Base-by-base conservation (phyloP, 2,888 invertebrate genomes). In the Eupithecia vulgata region DNA sequence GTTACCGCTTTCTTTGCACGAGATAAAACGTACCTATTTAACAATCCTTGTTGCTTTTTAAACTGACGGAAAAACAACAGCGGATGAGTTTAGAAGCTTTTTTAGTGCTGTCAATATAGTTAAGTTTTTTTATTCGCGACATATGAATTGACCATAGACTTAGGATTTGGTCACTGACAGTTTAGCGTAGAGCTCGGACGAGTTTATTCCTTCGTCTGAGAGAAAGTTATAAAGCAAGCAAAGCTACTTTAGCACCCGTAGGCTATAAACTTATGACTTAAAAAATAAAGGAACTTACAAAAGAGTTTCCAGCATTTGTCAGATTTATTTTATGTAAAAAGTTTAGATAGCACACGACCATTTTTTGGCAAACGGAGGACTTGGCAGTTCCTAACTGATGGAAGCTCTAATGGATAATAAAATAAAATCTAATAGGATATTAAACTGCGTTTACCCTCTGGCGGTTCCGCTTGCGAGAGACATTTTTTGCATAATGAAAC, bases 321-420 rank as follows among this genome's bases (percentile, higher is more conserved):
- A 52, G 21, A 52, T 52, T 52, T 52, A 52, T 52, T 52, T 52
- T 25, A 25, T 21, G 52, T 37, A 5, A 21, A 64, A 35, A 35
- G 37, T 64, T 35, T 64, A 35, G 21, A 21, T 37, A 40, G 64
- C 35, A 13, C 37, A 8, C 37, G n/a, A 52, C 21, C 52, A 57
- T 45, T 69, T 62, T 69, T 69, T 48, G 34, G 15, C 35, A 61
- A 21, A 62, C 42, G 57, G 30, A 34, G 40, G 30, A 34, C 42
- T 42, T 40, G 59, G 42, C 42, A 48, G 21, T 25, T 25, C 57
- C 21, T 57, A 25, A 57, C 12, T 57, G 13, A 57, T 57, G 62
- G 62, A 25, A 69, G 69, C 45, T 69, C 35, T 62, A 69, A 69
- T 45, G 35, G 69, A 57, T 25, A 57, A 57, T 57, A 57, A 57